A percentile compares a stretch with the other conserved stretches of the same genome.
phyloP scores from a whole-genome alignment of 2,888 invertebrate species.

The Rutpela maculata region DNA sequence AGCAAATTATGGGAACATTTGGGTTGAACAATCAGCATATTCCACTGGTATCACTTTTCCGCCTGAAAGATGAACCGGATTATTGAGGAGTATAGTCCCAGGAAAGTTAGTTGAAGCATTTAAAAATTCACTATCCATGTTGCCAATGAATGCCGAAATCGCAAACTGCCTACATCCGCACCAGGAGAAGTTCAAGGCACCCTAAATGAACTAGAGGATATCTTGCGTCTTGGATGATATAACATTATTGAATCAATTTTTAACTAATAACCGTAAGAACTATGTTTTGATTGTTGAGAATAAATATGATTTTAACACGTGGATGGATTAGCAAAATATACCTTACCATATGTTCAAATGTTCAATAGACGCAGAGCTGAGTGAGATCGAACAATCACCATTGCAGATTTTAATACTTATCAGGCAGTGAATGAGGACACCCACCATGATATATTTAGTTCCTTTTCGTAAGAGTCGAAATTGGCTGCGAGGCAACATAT shows the following conservation, averaged over 20 bases:
- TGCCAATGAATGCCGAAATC: too few relatives aligned
- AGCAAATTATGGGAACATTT: too few relatives aligned
- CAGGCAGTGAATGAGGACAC: conserved; percentile 37
- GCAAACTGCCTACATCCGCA: too few relatives aligned
- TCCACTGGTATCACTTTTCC: too few relatives aligned
- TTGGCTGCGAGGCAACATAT: conserved; percentile 21
- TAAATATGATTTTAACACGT: conserved; percentile 25
- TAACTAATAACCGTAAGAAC: background rate
- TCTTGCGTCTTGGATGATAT: conserved; percentile 8
- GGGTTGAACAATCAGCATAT: too few relatives aligned
- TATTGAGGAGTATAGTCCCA: too few relatives aligned
- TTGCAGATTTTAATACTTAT: conserved; percentile 44
- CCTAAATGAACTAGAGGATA: too few relatives aligned
- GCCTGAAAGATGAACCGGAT: too few relatives aligned
- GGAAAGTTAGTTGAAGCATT: too few relatives aligned
- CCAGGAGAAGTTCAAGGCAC: too few relatives aligned
- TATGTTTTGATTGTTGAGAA: conserved; percentile 10
- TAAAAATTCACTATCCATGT: too few relatives aligned
- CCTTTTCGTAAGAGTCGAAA: background rate
- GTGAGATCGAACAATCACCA: conserved; percentile 46
- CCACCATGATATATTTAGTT: background rate
- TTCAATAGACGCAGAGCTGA: conserved; percentile 53
- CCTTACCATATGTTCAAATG: conserved; percentile 47
- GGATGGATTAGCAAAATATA: conserved; percentile 40
- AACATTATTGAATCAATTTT: conserved; percentile 27